Percentiles rank a stretch among this genome's conserved stretches.
These are phyloP conservation scores for Epicauta chinensis DNA, from an alignment of 1,140 invertebrate genomes.

Conservation along the genomic window DNA sequence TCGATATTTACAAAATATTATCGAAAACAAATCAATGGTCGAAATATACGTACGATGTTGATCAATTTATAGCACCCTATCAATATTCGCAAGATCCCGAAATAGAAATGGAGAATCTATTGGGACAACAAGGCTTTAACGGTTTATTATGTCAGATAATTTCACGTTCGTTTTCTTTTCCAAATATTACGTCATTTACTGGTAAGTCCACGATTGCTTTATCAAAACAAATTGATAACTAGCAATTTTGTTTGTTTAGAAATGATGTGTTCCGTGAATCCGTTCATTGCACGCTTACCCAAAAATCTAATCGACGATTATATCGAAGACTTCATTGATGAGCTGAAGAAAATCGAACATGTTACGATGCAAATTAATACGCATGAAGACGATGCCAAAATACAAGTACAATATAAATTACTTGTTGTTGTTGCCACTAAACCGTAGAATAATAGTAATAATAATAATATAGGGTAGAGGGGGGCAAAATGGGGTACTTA, in stretches of 20 bases:
- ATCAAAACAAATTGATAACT: background rate
- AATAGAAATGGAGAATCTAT: constrained; percentile 52
- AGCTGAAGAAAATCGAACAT: constrained; percentile 44
- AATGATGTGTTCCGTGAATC: constrained; percentile 65
- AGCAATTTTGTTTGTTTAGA: constrained; percentile 49
- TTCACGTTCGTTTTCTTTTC: constrained; percentile 57
- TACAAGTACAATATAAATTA: constrained; percentile 47
- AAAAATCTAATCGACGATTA: constrained; percentile 52
- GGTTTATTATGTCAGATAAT: constrained; percentile 57
- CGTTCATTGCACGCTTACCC: constrained; percentile 64
- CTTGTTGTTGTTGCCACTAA: constrained; percentile 47
- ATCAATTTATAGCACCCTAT: constrained; percentile 58
- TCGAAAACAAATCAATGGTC: constrained; percentile 54
- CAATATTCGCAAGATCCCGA: constrained; percentile 58
- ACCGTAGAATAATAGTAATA: constrained; percentile 3
- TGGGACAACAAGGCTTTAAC: constrained; percentile 60
- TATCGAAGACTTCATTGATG: too few species aligned
- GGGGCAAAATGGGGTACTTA: too few species aligned
- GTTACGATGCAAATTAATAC: constrained; percentile 40
- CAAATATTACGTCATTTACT: constrained; percentile 51
- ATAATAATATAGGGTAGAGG: too few species aligned
- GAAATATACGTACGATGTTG: constrained; percentile 59
- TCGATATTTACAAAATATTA: constrained; percentile 61
- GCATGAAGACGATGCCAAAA: constrained; percentile 30
- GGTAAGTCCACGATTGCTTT: constrained; percentile 53